phyloP scores from a whole-genome alignment of 2,797 vertebrate genomes.

The Artibeus jamaicensis region DNA sequence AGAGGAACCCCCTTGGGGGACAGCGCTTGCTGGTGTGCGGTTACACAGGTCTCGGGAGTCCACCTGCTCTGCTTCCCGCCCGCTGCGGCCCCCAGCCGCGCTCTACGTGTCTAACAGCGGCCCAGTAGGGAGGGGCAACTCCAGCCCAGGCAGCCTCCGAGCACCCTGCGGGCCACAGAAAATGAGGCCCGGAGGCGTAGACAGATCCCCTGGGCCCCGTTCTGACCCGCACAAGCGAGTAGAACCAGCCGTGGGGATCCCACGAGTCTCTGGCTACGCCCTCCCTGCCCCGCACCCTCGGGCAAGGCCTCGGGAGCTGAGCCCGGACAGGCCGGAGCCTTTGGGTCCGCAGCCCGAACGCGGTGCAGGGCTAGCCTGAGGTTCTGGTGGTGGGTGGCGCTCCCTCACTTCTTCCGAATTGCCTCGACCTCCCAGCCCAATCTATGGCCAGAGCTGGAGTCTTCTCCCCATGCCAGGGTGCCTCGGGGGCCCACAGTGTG shows the following conservation, averaged over 20 bases:
- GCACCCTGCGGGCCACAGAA: neutral
- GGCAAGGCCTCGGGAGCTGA: neutral
- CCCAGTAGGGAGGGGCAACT: accelerated
- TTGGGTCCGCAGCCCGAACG: neutral
- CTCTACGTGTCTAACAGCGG: accelerated
- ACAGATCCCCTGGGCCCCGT: neutral
- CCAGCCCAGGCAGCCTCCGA: accelerated
- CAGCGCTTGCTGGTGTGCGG: too few relatives aligned
- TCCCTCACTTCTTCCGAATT: too few relatives aligned
- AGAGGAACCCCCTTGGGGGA: neutral
- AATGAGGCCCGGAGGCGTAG: neutral
- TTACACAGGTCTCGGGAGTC: neutral
- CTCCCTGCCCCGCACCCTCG: accelerated
- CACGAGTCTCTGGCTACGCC: neutral
- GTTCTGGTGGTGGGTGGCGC: accelerated
- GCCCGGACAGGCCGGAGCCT: accelerated
- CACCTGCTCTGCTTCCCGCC: accelerated
- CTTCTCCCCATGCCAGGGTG: neutral
- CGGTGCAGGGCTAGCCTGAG: neutral
- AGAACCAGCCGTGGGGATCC: neutral
- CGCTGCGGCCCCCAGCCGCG: too few relatives aligned
- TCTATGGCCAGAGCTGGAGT: neutral
- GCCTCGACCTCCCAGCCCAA: too few relatives aligned
- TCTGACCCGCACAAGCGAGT: neutral
- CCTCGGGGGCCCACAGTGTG: accelerated